phyloP scores from a whole-genome alignment of 2,797 vertebrate genomes.

The Serranus cabrilla region DNA sequence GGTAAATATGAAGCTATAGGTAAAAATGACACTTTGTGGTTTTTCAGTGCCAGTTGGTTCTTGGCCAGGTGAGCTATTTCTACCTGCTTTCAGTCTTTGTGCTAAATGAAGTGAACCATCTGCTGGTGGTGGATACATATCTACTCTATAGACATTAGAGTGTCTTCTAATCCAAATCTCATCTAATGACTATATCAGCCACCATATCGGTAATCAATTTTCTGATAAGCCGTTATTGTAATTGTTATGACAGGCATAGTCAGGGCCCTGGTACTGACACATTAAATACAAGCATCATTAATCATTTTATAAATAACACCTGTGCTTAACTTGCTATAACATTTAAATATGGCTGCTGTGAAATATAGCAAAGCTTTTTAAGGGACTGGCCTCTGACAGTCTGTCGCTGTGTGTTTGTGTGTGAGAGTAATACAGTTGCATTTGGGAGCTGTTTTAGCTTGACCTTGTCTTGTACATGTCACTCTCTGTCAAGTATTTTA shows the following conservation, averaged over 20 bases:
- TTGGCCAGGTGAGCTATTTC: not conserved
- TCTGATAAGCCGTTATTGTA: too few species aligned
- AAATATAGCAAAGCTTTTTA: not conserved
- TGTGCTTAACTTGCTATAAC: too few species aligned
- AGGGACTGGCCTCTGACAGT: not conserved
- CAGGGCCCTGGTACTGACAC: too few species aligned
- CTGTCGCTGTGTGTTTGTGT: not conserved
- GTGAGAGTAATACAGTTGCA: not conserved
- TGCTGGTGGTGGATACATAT: not conserved
- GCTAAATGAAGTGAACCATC: not conserved
- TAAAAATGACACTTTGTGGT: not conserved
- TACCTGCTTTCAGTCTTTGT: not conserved
- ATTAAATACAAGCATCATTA: too few species aligned
- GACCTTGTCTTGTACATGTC: constrained; percentile 15
- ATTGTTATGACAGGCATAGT: too few species aligned
- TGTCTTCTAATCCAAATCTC: constrained; percentile 8
- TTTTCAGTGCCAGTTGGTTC: not conserved
- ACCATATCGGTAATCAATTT: too few species aligned
- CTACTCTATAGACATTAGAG: not conserved
- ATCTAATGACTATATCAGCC: not conserved
- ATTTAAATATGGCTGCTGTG: too few species aligned
- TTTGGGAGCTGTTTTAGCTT: constrained; percentile 16
- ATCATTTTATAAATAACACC: too few species aligned
- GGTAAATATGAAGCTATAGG: not conserved
- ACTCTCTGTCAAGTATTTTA: constrained; percentile 10